phyloP scores from a whole-genome alignment of 2,797 vertebrate species.

The Periophthalmus magnuspinnatus region DNA sequence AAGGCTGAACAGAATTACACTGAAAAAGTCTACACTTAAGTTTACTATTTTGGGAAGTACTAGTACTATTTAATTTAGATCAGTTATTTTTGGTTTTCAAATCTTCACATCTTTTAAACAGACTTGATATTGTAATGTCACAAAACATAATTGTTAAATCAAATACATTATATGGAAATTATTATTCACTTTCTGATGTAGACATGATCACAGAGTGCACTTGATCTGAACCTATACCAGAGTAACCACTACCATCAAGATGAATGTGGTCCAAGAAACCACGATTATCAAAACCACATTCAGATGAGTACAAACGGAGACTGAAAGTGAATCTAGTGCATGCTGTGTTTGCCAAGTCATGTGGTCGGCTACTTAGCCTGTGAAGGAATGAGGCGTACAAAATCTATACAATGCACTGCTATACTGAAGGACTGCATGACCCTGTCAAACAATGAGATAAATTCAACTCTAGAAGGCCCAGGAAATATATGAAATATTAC shows the following conservation, averaged over 20 bases:
- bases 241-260: slow-evolving; percentile 43
- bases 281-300: slow-evolving; percentile 51
- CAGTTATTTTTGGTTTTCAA: not conserved
- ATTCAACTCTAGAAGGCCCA: slow-evolving; percentile 58
- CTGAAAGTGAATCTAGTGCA: slow-evolving; percentile 44
- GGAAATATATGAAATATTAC: slow-evolving; percentile 61
- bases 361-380: slow-evolving; percentile 58
- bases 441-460: slow-evolving; percentile 62
- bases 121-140: too few species aligned
- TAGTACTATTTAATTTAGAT: too few species aligned
- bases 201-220: slow-evolving; percentile 28
- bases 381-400: slow-evolving; percentile 58
- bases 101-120: not conserved
- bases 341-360: slow-evolving; percentile 61
- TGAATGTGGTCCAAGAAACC: slow-evolving; percentile 48
- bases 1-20: not conserved
- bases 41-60: too few species aligned
- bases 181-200: not conserved
- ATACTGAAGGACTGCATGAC: slow-evolving; percentile 52
- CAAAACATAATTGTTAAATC: too few species aligned
- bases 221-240: slow-evolving; percentile 33
- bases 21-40: not conserved
- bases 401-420: slow-evolving; percentile 67
- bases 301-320: slow-evolving; percentile 41
- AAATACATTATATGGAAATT: not conserved